Evolutionary conservation across 2,113 vertebrate species (phyloP).

Genomic region (Sitta europaea): DNA sequence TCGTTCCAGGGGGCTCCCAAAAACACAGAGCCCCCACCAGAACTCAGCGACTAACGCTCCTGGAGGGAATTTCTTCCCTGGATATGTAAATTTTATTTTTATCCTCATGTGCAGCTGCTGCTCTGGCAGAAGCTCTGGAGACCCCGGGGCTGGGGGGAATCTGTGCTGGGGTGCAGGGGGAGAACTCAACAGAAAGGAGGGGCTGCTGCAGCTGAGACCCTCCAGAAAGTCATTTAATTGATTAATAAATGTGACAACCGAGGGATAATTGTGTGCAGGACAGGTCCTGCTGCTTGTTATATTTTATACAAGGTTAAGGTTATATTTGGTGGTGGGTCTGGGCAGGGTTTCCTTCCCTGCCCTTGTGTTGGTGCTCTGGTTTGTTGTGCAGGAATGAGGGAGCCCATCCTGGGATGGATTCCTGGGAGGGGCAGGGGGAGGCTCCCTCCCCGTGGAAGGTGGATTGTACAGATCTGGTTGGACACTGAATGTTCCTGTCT

Average conservation of each 20-base stretch:
- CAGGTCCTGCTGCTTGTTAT: neutral
- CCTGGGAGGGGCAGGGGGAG: neutral
- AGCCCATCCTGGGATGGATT: neutral
- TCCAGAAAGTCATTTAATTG: neutral
- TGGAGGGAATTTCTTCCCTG: neutral
- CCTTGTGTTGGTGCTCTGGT: neutral
- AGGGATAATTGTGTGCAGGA: fast-evolving
- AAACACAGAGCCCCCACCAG: neutral
- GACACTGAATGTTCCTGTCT: neutral
- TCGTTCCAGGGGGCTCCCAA: neutral
- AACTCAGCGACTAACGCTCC: neutral
- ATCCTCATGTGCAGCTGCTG: neutral
- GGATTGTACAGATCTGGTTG: neutral
- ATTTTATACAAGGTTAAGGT: no score
- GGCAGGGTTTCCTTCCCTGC: neutral
- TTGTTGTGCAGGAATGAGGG: neutral
- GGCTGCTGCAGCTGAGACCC: neutral
- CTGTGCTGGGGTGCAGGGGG: neutral
- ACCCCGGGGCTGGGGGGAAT: fast-evolving
- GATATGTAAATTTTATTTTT: neutral
- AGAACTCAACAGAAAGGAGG: no score
- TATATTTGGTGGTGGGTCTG: neutral
- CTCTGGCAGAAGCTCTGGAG: neutral
- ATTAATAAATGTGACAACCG: neutral
- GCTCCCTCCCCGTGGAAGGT: neutral